Evolutionary conservation across 2,797 vertebrate genomes (phyloP), one percentile per base, ranked within the genome.

Genomic region (Parauchenoglanis ngamensis): DNA sequence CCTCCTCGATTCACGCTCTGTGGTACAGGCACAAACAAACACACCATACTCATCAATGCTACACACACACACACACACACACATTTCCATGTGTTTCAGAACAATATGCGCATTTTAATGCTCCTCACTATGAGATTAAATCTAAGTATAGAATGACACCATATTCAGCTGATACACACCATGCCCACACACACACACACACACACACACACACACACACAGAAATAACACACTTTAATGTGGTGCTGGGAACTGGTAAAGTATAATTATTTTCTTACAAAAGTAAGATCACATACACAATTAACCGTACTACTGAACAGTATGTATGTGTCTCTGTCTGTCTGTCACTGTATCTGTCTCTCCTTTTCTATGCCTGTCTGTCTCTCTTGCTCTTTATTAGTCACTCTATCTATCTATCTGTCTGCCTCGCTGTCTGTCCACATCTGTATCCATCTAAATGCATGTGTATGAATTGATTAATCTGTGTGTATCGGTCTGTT

Each of bases 41-140:
- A 91, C 90, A 89, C 90, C 89, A 91, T 82, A 85, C 88, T 90
- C 86, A 89, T 90, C 89, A 91, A 59, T 54, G 35, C 75, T 25
- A 49, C 31, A 90, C 73, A 87, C 68, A 80, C 76, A 87, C 44
- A 65, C 81, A 56, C 80, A 75, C 83, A 61, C 70, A 85, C 83
- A 79, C 70, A 85, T 65, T 8, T 77, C 49, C 31, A 28, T 56
- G 31, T 17, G 12, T 63, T 81, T 15, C 59, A 65, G 35, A 40
- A 61, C 63, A 61, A 63, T 63, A 10, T 23, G 13, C 65, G 79
- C 6, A 65, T 49, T 81, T 44, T 15, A 80, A 44, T 7, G 19
- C 31, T 44, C 56, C 57, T 80, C 57, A 61, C 11, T 13, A 25
- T 44, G 56, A 25, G 78, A 78, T 44, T 13, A 7, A 61, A 40